Evolutionary conservation across 2,888 invertebrate species (phyloP), one percentile per base, ranked within the genome.

Genomic region (Gibbula magus): DNA sequence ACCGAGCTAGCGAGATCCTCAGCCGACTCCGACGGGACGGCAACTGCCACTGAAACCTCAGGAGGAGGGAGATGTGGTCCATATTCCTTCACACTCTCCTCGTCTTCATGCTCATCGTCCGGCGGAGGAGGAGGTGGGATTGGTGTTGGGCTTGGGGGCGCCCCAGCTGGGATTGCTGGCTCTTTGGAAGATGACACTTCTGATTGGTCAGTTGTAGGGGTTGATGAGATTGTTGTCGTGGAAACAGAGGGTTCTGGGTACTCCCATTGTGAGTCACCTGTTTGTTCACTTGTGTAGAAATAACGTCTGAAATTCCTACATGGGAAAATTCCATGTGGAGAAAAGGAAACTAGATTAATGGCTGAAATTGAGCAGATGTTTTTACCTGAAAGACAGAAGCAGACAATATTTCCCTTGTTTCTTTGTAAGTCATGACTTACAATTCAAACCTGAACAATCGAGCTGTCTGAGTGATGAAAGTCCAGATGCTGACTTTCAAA

Each of bases 221-320:
- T 84, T 66, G 85, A 82, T n/a, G 85, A 82, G 18, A 84, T 83
- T 25, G 87, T 85, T 54, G 85, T 85, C 10, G 86, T 83, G 67
- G 85, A 82, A 35, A 84, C 82, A 20, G 84, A 81, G 10, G 83
- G 78, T 10, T 90, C 88, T 0, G 92, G 92, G 81, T 91, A 95
- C 85, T 95, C 95, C 95, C 95, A 95, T 90, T 95, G 95, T 75
- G 94, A 94, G 83, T 94, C 94, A 52, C 95, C 95, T 35, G 94
- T 94, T 83, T 91, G 90, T 83, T 93, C 91, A 92, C 95, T 95
- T 90, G 94, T 94, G 93, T 95, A 95, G 94, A 94, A 95, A 93
- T 95, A 95, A 86, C 95, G 94, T 93, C 95, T 95, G 94, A 94
- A 94, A 88, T 94, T 93, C 93, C 95, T 95, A 94, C 92, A 81